Base-by-base conservation (phyloP, 2,113 vertebrate genomes). In the Meleagris gallopavo region DNA sequence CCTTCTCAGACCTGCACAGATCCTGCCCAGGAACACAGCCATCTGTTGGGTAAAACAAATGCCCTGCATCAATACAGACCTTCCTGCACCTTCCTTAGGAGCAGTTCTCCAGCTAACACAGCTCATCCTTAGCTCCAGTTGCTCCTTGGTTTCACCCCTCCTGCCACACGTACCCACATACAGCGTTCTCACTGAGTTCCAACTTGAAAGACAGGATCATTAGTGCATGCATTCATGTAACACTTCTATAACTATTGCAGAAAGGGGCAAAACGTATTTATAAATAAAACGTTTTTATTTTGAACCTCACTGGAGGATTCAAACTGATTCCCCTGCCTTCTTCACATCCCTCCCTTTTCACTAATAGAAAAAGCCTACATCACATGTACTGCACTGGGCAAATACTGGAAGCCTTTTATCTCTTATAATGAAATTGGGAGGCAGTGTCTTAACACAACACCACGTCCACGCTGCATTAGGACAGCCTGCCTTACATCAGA, bases 401-500 rank as follows among this genome's bases (percentile, higher is more conserved):
- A 96, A 94, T 83, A 66, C 79, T 89, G 72, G 41, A 64, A 89
- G 60, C 32, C 75, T 90, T 97, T 95, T 90, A 81, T 90, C 96
- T 94, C 89, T 3, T 93, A 54, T 57, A 55, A 45, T 64, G 78
- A 82, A 95, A 91, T 20, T 66, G 86, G 64, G 29, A 94, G 75
- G 91, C 50, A 38, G 50, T 43, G 91, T 80, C 81, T 93, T 79
- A 87, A 91, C 58, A 74, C 73, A 83, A 25, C 83, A 80, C 54
- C 55, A 90, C 74, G 83, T 62, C 88, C 83, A 41, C 7, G 45
- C 38, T 81, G 84, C 69, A 77, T 79, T 79, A 70, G 38, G 54
- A 94, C 79, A 50, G 73, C 34, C 78, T 77, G 81, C 64, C 82
- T 83, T n/a, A 2, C 13, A 84, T 54, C 7, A 4, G 78, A 72